Base-by-base conservation (phyloP, 2,888 invertebrate species). In the Amphimallon solstitiale region DNA sequence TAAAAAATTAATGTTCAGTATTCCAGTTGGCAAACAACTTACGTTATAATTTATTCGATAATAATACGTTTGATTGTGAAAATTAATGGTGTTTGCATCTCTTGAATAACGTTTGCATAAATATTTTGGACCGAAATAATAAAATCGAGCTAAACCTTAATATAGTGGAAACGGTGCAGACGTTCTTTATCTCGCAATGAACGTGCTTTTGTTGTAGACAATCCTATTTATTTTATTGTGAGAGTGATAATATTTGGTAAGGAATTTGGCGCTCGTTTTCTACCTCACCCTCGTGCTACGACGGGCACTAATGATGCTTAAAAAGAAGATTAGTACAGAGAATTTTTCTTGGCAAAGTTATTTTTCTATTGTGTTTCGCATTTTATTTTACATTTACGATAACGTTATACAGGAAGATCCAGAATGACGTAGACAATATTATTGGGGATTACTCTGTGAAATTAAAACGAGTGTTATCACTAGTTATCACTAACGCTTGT, bases 41-140 rank as follows among this genome's bases (percentile, higher is more conserved):
- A 35, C 51, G 37, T 43, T 14, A 14, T 52, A 52, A 52, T 37
- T 52, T 17, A 52, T 52, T 52, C 15, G 15, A 52, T 51, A 34
- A 51, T 35, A 51, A 35, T 15, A 51, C 15, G 35, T 29, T 5
- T 37, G 51, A 52, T 29, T 29, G 15, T 9, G 51, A 52, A 52
- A 17, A 52, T 52, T 52, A 52, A 52, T 52, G 17, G 35, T 35
- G 37, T 52, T 52, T 52, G 37, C 51, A 37, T 10, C 17, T 10
- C 1, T n/a, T 10, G 37, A n/a, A 29, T 52, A 37, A 19, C 35
- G 35, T 35, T 29, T n/a, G 37, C 34, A 52, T 52, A 52, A 35
- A 37, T 34, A 52, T 35, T 15, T 17, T 17, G 17, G 14, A 17
- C 4, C 10, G 37, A 35, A 35, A 37, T n/a, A 29, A 29, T 29